Conservation (phyloP, 2,113 vertebrate genomes). For the Carassius auratus region DNA sequence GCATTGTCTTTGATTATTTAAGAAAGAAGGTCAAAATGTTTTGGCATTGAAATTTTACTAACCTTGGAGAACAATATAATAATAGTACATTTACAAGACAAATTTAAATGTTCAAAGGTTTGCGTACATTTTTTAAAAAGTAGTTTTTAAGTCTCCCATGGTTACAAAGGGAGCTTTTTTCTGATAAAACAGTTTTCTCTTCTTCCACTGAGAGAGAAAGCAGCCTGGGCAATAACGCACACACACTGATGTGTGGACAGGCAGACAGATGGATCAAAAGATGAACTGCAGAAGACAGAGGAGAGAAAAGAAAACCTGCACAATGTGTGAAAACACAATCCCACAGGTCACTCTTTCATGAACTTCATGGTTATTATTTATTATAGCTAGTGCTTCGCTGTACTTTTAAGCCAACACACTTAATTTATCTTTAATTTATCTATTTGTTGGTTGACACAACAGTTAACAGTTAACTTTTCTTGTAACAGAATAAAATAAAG, state of each 20-base stretch:
- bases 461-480: background rate
- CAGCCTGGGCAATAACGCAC: constrained; percentile 26
- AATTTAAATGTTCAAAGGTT: background rate
- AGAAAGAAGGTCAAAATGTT: background rate
- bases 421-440: no score
- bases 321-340: background rate
- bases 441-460: background rate
- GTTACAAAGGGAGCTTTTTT: background rate
- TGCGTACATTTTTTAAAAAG: background rate
- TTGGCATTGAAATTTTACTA: background rate
- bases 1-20: background rate
- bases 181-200: constrained; percentile 10
- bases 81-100: background rate
- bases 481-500: background rate
- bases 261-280: constrained; percentile 37
- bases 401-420: background rate
- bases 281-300: background rate
- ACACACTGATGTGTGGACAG: constrained; percentile 31
- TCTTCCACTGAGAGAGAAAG: constrained; percentile 3
- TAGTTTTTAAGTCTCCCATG: background rate
- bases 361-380: background rate
- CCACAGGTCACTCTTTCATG: background rate
- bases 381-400: background rate
- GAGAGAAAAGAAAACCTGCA: background rate
- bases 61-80: background rate